Conservation (phyloP, 1,140 invertebrate genomes). For the Cataglyphis hispanica region DNA sequence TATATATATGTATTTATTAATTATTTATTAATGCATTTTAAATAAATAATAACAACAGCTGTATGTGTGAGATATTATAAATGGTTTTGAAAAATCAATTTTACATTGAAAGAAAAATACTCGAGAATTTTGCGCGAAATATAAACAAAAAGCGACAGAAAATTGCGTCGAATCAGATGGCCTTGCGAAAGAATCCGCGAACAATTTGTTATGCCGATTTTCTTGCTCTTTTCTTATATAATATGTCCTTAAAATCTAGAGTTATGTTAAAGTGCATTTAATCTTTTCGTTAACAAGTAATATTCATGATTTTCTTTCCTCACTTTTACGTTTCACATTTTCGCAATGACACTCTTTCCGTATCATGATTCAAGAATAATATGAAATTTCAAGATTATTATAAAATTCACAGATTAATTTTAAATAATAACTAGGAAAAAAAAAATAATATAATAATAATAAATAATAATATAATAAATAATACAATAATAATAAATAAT, state of each 20-base stretch:
- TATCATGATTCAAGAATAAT: neutral
- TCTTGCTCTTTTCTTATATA: conserved; percentile 12
- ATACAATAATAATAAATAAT: too few species aligned
- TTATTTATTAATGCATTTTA: too few species aligned
- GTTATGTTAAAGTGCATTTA: neutral
- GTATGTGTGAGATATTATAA: neutral
- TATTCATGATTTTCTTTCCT: neutral
- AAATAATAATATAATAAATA: too few species aligned
- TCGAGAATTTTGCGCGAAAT: conserved; percentile 59
- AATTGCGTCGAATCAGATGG: conserved; percentile 1
- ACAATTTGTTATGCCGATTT: neutral
- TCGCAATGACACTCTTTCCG: neutral
- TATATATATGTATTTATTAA: too few species aligned
- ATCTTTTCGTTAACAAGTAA: neutral
- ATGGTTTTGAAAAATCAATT: neutral
- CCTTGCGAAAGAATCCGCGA: conserved; percentile 45
- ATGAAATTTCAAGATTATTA: neutral
- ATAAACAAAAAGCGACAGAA: conserved; percentile 47
- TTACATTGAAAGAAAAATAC: neutral
- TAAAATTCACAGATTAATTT: neutral
- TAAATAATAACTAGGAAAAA: conserved; percentile 1
- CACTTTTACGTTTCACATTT: neutral
- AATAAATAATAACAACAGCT: too few species aligned
- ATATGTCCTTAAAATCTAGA: neutral
- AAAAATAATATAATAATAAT: too few species aligned